Base-by-base conservation (phyloP, 2,113 vertebrate species). In the Myotis brandtii region DNA sequence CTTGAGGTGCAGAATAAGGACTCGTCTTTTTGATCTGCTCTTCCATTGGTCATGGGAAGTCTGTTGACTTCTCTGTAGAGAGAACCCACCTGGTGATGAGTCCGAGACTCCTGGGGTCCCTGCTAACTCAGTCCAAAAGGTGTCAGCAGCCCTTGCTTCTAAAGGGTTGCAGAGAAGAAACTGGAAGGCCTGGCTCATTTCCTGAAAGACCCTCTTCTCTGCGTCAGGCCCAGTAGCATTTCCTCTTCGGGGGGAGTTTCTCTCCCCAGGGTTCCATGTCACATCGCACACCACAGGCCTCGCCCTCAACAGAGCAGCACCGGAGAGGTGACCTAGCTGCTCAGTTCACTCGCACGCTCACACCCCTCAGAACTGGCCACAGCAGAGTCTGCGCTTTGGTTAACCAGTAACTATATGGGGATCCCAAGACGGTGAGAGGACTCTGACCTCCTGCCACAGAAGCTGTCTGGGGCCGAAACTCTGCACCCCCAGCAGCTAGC, bases 351-450 rank as follows among this genome's bases (percentile, higher is more conserved):
- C n/a, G 7, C 20, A 18, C 8, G 5, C 17, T 0, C 77, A 0
- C 20, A 1, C 16, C 75, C 1, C 2, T 2, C 54, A 20, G 66
- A 70, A 27, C 34, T 11, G 2, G 37, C 43, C 4, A 0, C 14
- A 3, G 9, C 46, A 59, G 59, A 21, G 6, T 37, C 34, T 18
- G 37, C 1, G 0, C 83, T 77, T 37, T 34, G 16, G 34, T 20
- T 9, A 6, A 40, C 40, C 70, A 8, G 32, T 80, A 18, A 73
- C 73, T 67, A 9, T n/a, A 3, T 73, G 46, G 66, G 40, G 70
- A 62, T 37, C 46, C 62, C 52, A n/a, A 48, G 30, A 23, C 25
- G 14, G 3, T 12, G 9, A 54, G 48, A 37, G n/a, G 50, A n/a
- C 4, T 46, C 13, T 18, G 5, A 8, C 16, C 27, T 50, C 54